Evolutionary conservation across 1,140 invertebrate species (phyloP), one percentile per base, ranked within the genome.

Genomic region (Drosophila pectinifera): DNA sequence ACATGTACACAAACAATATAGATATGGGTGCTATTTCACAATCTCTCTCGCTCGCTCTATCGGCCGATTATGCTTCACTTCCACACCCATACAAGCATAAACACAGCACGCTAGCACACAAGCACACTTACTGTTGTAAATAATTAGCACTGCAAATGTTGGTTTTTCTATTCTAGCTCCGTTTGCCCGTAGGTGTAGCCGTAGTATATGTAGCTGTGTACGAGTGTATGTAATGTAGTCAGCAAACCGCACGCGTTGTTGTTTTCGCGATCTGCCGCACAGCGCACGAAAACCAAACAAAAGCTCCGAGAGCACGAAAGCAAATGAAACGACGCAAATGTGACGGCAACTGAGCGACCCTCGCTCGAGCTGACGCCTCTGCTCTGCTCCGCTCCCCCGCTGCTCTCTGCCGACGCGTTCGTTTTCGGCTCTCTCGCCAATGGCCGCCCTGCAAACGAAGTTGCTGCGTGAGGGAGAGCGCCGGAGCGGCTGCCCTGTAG

Each of bases 281-380:
- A 73, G 70, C 69, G 74, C 81, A 88, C 62, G 57, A 90, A 89
- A 84, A 80, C 80, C 85, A 89, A 89, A 84, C 85, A 89, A 89
- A 90, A 89, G 80, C 84, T 78, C 77, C 77, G 77, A 89, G 84
- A 80, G 80, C 61, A 80, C 77, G 69, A 89, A 80, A 78, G 73
- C 73, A 78, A 89, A 82, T 89, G 84, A 90, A 88, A 78, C 85
- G 73, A 75, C 77, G 84, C 80, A 86, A 88, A 88, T 73, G 75
- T 76, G 68, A 69, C 57, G 62, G 69, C 58, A 45, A 78, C 74
- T 75, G 78, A 88, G 83, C 73, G 78, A 81, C 73, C 82, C 57
- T 38, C 70, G 51, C 51, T 31, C 53, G 45, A 36, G 49, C 74
- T 74, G 62, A 62, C 79, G 69, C 49, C 61, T 41, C 64, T 85